A percentile compares a stretch with the other conserved stretches of the same genome.
Evolutionary conservation across 2,797 vertebrate species (phyloP).

Genomic region (Poecilia gillii): DNA sequence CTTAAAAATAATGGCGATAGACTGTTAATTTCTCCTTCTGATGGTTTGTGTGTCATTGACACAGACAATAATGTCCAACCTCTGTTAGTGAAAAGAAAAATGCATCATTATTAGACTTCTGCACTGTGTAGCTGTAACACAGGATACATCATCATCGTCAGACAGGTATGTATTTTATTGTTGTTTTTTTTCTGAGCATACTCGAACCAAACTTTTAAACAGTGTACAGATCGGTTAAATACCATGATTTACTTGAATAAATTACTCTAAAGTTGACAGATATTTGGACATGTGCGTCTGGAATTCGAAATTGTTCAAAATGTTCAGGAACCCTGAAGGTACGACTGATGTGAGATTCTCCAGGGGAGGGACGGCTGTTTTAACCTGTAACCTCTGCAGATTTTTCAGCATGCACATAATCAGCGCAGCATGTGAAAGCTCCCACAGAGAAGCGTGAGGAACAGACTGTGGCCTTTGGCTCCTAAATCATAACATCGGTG

Average conservation of each 20-base stretch:
- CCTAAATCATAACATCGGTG: slow-evolving; percentile 45
- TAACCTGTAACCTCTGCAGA: slow-evolving; percentile 34
- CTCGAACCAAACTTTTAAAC: background rate
- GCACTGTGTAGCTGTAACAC: background rate
- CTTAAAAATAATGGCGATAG: background rate
- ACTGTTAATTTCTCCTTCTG: background rate
- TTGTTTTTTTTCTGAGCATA: background rate
- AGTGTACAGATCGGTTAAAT: background rate
- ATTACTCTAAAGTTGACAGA: background rate
- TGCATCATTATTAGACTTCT: background rate
- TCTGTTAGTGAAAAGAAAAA: slow-evolving; percentile 2
- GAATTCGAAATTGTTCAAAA: slow-evolving; percentile 1
- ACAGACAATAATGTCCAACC: background rate
- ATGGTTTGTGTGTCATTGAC: background rate
- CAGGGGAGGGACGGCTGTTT: slow-evolving; percentile 14
- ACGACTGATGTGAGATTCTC: slow-evolving; percentile 6
- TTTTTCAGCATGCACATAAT: slow-evolving; percentile 23
- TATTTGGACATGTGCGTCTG: background rate
- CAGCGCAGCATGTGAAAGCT: slow-evolving; percentile 22
- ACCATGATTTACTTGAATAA: background rate
- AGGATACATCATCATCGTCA: background rate
- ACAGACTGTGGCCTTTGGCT: slow-evolving; percentile 41
- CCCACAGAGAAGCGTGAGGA: slow-evolving; percentile 17
- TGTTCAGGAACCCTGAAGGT: slow-evolving; percentile 2
- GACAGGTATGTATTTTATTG: background rate